Percentiles rank a stretch among this genome's conserved stretches.
Conservation (phyloP, 92 coral and sea anemone species). For the Parazoanthus atlanticus region DNA sequence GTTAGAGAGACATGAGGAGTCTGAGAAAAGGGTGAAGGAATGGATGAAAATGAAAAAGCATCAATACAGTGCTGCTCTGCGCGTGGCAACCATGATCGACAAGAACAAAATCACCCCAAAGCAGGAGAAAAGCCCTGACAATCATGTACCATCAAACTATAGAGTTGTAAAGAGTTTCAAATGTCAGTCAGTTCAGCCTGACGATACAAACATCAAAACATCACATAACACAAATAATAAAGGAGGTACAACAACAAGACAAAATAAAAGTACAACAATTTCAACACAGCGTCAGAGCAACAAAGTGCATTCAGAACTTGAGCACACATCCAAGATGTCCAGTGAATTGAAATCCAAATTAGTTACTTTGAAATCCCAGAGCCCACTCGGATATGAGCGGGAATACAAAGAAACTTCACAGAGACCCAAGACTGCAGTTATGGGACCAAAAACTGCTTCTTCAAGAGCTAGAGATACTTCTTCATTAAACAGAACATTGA, state of each 20-base stretch:
- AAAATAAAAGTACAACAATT: neutral
- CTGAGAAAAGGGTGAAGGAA: slow-evolving; percentile 62
- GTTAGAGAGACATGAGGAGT: slow-evolving; percentile 55
- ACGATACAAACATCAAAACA: neutral
- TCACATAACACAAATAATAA: neutral
- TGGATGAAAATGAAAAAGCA: slow-evolving; percentile 71
- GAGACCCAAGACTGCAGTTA: slow-evolving; percentile 39
- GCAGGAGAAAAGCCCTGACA: slow-evolving; percentile 34
- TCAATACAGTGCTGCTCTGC: slow-evolving; percentile 36
- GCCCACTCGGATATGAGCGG: neutral
- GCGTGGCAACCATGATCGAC: slow-evolving; percentile 52
- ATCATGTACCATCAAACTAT: slow-evolving; percentile 66
- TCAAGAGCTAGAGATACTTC: neutral
- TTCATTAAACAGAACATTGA: neutral
- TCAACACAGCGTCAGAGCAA: neutral
- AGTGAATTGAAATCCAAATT: neutral
- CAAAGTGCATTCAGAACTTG: neutral
- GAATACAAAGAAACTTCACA: slow-evolving; percentile 1
- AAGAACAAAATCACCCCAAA: slow-evolving; percentile 64
- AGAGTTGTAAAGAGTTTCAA: slow-evolving; percentile 68
- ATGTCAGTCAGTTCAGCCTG: slow-evolving; percentile 1
- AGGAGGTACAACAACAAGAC: neutral
- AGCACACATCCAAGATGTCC: neutral
- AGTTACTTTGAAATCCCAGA: neutral
- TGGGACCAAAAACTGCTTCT: slow-evolving; percentile 65